Percentiles rank a stretch among this genome's conserved stretches.
phyloP scores from a whole-genome alignment of 1,140 invertebrate species.

The Callitettix versicolor region DNA sequence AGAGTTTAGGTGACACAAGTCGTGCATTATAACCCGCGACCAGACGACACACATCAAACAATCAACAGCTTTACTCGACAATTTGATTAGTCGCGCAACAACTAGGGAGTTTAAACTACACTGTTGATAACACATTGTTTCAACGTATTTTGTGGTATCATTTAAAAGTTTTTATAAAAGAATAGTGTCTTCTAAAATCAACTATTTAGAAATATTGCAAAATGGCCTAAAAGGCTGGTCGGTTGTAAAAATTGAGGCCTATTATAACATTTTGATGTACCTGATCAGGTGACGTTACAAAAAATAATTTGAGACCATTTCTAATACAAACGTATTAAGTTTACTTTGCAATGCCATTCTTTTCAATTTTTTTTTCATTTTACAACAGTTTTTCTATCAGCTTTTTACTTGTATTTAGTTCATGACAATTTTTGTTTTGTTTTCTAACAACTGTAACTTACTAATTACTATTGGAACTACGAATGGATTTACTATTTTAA shows the following conservation, averaged over 20 bases:
- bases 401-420: not conserved
- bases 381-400: not conserved
- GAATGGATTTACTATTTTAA: no score
- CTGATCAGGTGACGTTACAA: not conserved
- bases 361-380: not conserved
- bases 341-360: not conserved
- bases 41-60: not conserved
- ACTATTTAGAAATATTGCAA: not conserved
- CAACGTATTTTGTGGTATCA: not conserved
- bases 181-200: conserved; percentile 9
- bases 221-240: conserved; percentile 9
- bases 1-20: not conserved
- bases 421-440: no score
- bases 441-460: no score
- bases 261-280: conserved; percentile 4
- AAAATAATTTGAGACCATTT: not conserved
- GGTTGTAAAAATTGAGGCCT: not conserved
- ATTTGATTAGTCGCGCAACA: not conserved
- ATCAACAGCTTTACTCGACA: not conserved
- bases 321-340: not conserved
- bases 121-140: conserved; percentile 4
- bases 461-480: no score
- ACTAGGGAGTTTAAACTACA: not conserved
- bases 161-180: conserved; percentile 11
- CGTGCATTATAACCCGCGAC: not conserved